Percentiles rank a stretch among this genome's conserved stretches.
phyloP scores from a whole-genome alignment of 2,797 vertebrate genomes.

The Psittacula echo region DNA sequence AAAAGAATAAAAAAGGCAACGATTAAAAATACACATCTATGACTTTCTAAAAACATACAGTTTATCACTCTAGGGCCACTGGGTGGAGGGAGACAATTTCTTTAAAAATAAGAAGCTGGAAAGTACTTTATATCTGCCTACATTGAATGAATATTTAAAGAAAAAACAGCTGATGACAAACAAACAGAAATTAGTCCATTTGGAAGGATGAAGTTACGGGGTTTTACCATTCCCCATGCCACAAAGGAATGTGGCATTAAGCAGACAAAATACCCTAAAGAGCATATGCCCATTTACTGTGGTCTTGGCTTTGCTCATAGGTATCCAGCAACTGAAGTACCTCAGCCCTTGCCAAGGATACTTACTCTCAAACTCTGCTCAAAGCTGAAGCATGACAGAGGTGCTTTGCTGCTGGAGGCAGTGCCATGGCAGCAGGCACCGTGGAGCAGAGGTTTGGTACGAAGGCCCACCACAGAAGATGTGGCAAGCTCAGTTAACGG shows the following conservation, averaged over 20 bases:
- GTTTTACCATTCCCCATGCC: neutral
- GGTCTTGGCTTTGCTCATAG: neutral
- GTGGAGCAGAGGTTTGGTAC: neutral
- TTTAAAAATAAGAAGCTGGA: neutral
- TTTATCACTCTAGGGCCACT: neutral
- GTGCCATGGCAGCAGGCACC: neutral
- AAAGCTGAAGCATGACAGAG: neutral
- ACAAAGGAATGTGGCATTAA: neutral
- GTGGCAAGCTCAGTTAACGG: neutral
- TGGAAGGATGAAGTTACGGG: neutral
- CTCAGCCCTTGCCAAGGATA: neutral
- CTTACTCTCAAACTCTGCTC: neutral
- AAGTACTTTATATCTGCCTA: neutral
- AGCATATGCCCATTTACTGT: neutral
- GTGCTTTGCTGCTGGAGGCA: neutral
- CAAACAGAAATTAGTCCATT: neutral
- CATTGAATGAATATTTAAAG: constrained; percentile 4
- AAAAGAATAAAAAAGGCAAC: constrained; percentile 26
- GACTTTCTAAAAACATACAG: constrained; percentile 5
- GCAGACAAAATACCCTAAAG: neutral
- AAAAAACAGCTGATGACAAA: neutral
- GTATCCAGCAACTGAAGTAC: neutral
- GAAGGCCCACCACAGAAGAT: accelerated
- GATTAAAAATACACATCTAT: neutral
- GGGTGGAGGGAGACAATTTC: neutral